Percentiles rank a stretch among this genome's conserved stretches.
Conservation (phyloP, 2,113 vertebrate species). For the Centropus bengalensis region DNA sequence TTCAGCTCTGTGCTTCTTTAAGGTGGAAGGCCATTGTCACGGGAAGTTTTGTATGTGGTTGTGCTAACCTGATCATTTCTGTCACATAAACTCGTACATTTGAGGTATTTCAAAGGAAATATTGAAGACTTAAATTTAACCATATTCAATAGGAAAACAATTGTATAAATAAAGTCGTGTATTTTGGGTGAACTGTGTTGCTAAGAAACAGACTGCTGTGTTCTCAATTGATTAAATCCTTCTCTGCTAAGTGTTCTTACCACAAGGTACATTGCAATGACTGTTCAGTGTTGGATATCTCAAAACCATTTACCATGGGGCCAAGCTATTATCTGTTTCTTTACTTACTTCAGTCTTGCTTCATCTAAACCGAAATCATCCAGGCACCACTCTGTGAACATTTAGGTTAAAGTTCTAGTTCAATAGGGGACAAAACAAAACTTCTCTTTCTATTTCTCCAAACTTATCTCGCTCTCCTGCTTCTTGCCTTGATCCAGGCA, state of each 20-base stretch:
- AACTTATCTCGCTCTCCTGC: not conserved
- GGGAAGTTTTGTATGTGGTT: not conserved
- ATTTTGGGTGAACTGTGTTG: conserved; percentile 34
- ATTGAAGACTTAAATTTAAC: not conserved
- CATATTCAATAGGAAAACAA: not conserved
- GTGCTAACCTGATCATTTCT: not conserved
- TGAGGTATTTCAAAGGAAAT: not conserved
- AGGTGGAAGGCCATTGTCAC: not conserved
- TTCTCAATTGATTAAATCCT: conserved; percentile 34
- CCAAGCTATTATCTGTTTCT: not conserved
- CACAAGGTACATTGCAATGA: not conserved
- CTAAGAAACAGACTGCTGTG: conserved; percentile 15
- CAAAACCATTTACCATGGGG: not conserved
- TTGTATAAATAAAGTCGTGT: not conserved
- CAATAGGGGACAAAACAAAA: not conserved
- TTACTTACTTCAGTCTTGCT: not conserved
- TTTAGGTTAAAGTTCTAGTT: not conserved
- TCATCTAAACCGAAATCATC: not conserved
- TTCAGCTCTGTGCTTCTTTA: not conserved
- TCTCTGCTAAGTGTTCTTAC: not conserved
- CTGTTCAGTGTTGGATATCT: not conserved
- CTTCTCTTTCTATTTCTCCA: not conserved
- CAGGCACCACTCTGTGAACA: not conserved
- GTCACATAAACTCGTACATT: not conserved
- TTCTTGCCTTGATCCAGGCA: not conserved